Evolutionary conservation across 2,113 vertebrate species (phyloP), one percentile per base, ranked within the genome.

Genomic region (Paedocypris sp.): DNA sequence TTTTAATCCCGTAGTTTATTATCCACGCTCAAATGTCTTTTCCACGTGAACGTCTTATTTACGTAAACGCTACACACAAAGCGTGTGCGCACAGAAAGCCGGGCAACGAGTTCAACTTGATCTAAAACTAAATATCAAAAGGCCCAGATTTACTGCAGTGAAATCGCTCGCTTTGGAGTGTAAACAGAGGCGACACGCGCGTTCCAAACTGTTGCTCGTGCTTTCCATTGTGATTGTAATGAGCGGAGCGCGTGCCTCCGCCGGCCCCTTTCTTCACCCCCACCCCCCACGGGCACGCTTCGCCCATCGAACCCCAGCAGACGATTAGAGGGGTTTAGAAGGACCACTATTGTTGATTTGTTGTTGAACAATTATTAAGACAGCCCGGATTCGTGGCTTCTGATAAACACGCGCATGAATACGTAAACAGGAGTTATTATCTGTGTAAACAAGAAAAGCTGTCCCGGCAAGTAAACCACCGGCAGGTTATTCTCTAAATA

Each of bases 231-330:
- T 82, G 26, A 81, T 79, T 71, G 1, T 77, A 82, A 84, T 78
- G 56, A 79, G 51, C 9, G 26, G 65, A 73, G 67, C 83, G 77
- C 81, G 83, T 85, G 84, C 77, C 81, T 82, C 75, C 32, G 76
- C 76, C 66, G 73, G 29, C 68, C 42, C 68, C 62, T 60, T 66
- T 48, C 60, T 54, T 45, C 31, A 16, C 49, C 25, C n/a, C n/a
- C n/a, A n/a, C n/a, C n/a, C n/a, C n/a, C n/a, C n/a, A n/a, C 57
- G 61, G 75, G 75, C 80, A 77, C 71, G 66, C 78, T 78, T 71
- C 69, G 35, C 36, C 67, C 36, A 38, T 16, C 38, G 52, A 11
- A 35, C 49, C 23, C 35, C 62, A 54, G 18, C 15, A 9, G 20
- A 23, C 43, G 10, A 41, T 52, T 43, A 58, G 20, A 20, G 32